A percentile compares a stretch with the other conserved stretches of the same genome.
Evolutionary conservation across 1,140 invertebrate genomes (phyloP).

Genomic region (Periplaneta americana): DNA sequence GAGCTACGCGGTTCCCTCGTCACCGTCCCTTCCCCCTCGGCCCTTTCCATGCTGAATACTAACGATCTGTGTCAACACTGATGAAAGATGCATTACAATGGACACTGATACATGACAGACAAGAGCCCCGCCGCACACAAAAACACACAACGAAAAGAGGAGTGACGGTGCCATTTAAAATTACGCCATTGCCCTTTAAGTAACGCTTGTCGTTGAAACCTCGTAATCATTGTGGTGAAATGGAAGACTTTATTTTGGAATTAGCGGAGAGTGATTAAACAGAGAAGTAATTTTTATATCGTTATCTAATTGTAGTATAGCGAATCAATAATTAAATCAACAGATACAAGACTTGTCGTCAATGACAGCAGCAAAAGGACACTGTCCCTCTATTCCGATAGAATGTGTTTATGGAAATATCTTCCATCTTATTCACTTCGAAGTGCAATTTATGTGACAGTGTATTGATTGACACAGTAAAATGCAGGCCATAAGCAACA

Average conservation of each 20-base stretch:
- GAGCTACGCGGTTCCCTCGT: neutral
- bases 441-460: neutral
- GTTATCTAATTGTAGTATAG: neutral
- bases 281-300: neutral
- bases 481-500: too few species aligned
- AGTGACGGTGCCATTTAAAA: neutral
- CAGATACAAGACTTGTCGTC: too few species aligned
- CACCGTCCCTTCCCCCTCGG: neutral
- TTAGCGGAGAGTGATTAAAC: neutral
- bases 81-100: neutral
- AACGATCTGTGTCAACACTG: neutral
- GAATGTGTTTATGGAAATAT: neutral
- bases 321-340: neutral
- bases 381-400: too few species aligned
- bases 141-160: neutral
- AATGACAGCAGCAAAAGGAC: neutral
- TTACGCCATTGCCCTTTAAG: neutral
- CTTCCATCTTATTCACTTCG: neutral
- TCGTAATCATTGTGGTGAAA: neutral
- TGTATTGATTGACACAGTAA: too few species aligned
- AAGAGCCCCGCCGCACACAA: neutral
- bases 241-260: neutral
- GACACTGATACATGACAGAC: neutral
- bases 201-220: neutral
- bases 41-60: neutral